These are phyloP conservation scores for Lithobates pipiens DNA, from an alignment of 2,797 vertebrate species.

Conservation along the genomic window DNA sequence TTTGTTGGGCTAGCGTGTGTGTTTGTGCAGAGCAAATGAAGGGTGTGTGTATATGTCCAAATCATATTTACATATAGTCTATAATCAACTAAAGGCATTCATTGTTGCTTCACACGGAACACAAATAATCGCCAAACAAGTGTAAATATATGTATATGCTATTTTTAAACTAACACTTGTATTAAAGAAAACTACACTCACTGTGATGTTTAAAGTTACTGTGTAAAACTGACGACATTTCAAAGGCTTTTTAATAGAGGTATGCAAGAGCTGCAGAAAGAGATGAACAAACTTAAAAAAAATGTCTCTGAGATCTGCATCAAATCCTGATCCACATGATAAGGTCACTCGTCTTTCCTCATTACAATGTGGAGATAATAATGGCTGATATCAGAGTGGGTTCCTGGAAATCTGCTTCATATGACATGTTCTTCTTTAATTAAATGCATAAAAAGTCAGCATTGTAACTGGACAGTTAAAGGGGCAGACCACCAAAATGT, in stretches of 20 bases:
- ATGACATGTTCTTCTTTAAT: neutral
- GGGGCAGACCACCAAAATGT: neutral
- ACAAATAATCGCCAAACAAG: neutral
- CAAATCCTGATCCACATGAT: too few relatives aligned
- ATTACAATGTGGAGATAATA: too few relatives aligned
- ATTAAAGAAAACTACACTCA: conserved; percentile 53
- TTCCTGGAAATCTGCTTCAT: too few relatives aligned
- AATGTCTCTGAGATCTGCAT: too few relatives aligned
- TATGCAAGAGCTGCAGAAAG: too few relatives aligned
- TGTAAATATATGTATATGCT: conserved; percentile 54
- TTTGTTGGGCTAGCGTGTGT: conserved; percentile 24
- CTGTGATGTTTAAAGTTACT: conserved; percentile 50
- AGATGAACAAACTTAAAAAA: too few relatives aligned
- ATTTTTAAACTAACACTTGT: conserved; percentile 57
- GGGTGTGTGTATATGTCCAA: conserved; percentile 20
- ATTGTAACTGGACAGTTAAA: conserved; percentile 33
- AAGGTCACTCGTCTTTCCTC: too few relatives aligned
- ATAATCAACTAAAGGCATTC: conserved; percentile 20
- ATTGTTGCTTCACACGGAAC: conserved; percentile 11
- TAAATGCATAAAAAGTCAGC: conserved; percentile 33
- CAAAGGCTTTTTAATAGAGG: neutral
- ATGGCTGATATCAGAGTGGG: too few relatives aligned
- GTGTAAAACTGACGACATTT: conserved; percentile 16
- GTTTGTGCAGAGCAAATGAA: conserved; percentile 37
- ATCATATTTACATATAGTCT: conserved; percentile 35